Percentiles rank a stretch among this genome's conserved stretches.
Evolutionary conservation across 1,140 invertebrate genomes (phyloP).

Genomic region (Paraescarpia echinospica): DNA sequence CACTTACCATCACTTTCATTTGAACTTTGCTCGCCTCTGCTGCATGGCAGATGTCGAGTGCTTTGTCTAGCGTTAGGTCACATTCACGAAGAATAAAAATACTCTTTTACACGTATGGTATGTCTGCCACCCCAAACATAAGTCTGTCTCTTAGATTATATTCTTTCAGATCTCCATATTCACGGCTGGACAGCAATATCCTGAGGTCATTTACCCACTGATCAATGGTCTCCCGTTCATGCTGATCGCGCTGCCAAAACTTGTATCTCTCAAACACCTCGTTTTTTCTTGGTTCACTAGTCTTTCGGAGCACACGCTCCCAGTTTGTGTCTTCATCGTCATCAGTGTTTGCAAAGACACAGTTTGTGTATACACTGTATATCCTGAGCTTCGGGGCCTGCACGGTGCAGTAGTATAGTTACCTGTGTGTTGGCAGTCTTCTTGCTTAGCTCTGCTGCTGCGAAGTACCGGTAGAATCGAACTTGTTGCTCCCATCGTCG

Average conservation of each 20-base stretch:
- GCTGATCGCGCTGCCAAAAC: constrained; percentile 9
- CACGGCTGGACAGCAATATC: no score
- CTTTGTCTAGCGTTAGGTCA: constrained; percentile 20
- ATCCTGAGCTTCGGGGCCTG: background rate
- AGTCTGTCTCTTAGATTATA: no score
- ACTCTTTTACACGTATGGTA: constrained; percentile 21
- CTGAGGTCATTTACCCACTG: background rate
- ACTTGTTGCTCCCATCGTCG: background rate
- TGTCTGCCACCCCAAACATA: constrained; percentile 24
- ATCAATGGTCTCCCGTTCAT: background rate
- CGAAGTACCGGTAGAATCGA: background rate
- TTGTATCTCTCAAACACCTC: constrained; percentile 5
- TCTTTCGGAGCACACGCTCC: constrained; percentile 11
- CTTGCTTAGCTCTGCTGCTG: no score
- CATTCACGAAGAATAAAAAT: constrained; percentile 33
- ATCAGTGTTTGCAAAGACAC: constrained; percentile 2
- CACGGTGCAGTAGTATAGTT: background rate
- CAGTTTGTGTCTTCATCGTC: constrained; percentile 2
- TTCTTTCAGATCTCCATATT: no score
- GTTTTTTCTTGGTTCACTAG: constrained; percentile 15
- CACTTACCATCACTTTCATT: no score
- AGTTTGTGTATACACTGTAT: background rate
- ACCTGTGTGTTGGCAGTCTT: no score
- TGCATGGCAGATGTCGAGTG: background rate
- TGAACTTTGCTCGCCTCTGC: no score